Evolutionary conservation across 64 coral and sea anemone genomes (phyloP).

Genomic region (Pocillopora damicornis): DNA sequence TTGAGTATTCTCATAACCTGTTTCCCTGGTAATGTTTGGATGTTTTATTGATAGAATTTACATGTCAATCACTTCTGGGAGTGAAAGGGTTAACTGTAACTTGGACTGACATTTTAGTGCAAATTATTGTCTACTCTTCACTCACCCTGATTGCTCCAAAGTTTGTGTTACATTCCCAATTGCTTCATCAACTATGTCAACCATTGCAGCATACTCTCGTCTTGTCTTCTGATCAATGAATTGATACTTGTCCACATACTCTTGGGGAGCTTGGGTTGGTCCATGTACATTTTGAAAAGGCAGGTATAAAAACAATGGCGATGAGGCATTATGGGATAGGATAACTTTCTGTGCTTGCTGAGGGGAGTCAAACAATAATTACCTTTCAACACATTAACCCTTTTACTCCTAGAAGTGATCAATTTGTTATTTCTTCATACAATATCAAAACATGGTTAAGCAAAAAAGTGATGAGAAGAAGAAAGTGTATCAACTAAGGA

Average conservation of each 20-base stretch:
- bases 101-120: too few relatives aligned
- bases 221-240: slow-evolving; percentile 13
- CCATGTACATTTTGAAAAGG: slow-evolving; percentile 56
- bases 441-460: too few relatives aligned
- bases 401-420: too few relatives aligned
- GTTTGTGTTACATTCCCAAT: slow-evolving; percentile 47
- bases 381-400: too few relatives aligned
- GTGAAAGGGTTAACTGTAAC: too few relatives aligned
- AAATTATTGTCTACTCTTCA: background rate
- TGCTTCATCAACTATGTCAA: slow-evolving; percentile 48
- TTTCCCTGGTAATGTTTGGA: too few relatives aligned
- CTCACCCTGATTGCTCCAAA: slow-evolving; percentile 49
- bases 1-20: too few relatives aligned
- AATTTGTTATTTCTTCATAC: too few relatives aligned
- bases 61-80: too few relatives aligned
- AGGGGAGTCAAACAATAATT: background rate
- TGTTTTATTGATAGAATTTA: too few relatives aligned
- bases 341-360: slow-evolving; percentile 48
- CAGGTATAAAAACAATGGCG: slow-evolving; percentile 45
- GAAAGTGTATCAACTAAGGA: too few relatives aligned
- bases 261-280: slow-evolving; percentile 45
- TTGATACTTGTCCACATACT: slow-evolving; percentile 28
- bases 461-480: too few relatives aligned
- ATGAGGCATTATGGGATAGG: slow-evolving; percentile 22
- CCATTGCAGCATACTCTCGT: slow-evolving; percentile 45